These are phyloP conservation scores for Delphinapterus leucas DNA, from an alignment of 2,113 vertebrate genomes.

Conservation along the genomic window DNA sequence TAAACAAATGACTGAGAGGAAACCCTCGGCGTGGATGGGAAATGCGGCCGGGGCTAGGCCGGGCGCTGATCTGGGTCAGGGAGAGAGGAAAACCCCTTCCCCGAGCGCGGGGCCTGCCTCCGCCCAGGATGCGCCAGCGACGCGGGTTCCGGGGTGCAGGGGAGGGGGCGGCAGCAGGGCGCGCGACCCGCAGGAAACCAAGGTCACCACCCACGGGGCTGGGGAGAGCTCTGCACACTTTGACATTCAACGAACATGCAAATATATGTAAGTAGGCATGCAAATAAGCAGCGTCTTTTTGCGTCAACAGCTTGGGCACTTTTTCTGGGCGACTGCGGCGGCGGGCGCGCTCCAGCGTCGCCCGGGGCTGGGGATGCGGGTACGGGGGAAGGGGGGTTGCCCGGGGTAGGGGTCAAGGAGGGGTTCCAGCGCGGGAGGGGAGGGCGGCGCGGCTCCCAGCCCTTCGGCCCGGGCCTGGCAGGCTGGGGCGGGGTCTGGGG, in stretches of 20 bases:
- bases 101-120: conserved; percentile 31
- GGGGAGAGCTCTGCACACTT: not conserved
- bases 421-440: conserved; percentile 4
- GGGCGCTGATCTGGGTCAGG: conserved; percentile 59
- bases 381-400: not conserved
- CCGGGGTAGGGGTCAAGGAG: not conserved
- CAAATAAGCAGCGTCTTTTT: conserved; percentile 64
- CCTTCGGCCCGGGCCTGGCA: not conserved
- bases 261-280: conserved; percentile 52
- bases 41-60: not conserved
- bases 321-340: not conserved
- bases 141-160: conserved; percentile 60
- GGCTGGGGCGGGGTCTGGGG: not conserved
- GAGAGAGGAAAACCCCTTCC: conserved; percentile 65
- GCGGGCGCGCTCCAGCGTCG: not conserved
- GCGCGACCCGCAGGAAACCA: not conserved
- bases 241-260: conserved; percentile 33
- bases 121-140: conserved; percentile 57
- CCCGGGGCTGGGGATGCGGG: not conserved
- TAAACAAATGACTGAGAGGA: conserved; percentile 73
- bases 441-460: not conserved
- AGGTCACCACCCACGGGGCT: conserved; percentile 28
- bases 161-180: conserved; percentile 42
- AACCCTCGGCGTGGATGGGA: conserved; percentile 37
- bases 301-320: conserved; percentile 63